These are phyloP conservation scores for Helicoverpa zea DNA, from an alignment of 1,140 invertebrate genomes.

Conservation along the genomic window DNA sequence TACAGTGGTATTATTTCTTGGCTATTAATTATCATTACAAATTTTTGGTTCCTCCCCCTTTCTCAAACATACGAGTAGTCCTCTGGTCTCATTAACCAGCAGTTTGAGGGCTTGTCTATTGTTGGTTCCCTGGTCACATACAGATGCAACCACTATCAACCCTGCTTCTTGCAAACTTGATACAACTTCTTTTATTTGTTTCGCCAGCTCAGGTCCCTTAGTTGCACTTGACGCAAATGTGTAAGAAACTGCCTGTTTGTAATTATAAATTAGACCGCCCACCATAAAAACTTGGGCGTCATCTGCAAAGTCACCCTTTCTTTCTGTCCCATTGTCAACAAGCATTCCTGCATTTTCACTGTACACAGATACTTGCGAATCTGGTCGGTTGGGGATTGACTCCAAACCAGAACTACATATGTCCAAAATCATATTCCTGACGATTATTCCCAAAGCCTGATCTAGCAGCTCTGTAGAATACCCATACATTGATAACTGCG, in stretches of 20 bases:
- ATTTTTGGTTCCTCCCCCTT: slow-evolving; percentile 22
- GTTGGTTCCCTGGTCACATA: slow-evolving; percentile 23
- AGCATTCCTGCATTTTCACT: too few species aligned
- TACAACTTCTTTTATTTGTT: slow-evolving; percentile 21
- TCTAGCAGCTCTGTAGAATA: too few species aligned
- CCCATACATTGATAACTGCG: too few species aligned
- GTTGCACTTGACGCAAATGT: slow-evolving; percentile 35
- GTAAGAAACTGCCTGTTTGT: slow-evolving; percentile 38
- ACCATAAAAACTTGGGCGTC: slow-evolving; percentile 33
- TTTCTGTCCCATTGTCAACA: slow-evolving; percentile 33
- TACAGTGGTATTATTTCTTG: slow-evolving; percentile 49
- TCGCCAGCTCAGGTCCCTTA: slow-evolving; percentile 10
- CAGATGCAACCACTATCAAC: slow-evolving; percentile 1
- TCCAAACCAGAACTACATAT: too few species aligned
- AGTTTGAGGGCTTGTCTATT: slow-evolving; percentile 5
- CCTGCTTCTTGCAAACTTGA: slow-evolving; percentile 10
- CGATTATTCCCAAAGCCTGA: too few species aligned
- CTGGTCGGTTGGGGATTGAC: too few species aligned
- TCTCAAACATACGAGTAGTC: slow-evolving; percentile 32
- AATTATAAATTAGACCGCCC: slow-evolving; percentile 35
- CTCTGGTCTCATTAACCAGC: slow-evolving; percentile 1
- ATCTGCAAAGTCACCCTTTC: not conserved
- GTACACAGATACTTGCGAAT: too few species aligned
- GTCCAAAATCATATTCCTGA: too few species aligned
- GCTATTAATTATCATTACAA: slow-evolving; percentile 43